These are phyloP conservation scores for Anabacerthia variegaticeps DNA, from an alignment of 2,797 vertebrate genomes.

Conservation along the genomic window DNA sequence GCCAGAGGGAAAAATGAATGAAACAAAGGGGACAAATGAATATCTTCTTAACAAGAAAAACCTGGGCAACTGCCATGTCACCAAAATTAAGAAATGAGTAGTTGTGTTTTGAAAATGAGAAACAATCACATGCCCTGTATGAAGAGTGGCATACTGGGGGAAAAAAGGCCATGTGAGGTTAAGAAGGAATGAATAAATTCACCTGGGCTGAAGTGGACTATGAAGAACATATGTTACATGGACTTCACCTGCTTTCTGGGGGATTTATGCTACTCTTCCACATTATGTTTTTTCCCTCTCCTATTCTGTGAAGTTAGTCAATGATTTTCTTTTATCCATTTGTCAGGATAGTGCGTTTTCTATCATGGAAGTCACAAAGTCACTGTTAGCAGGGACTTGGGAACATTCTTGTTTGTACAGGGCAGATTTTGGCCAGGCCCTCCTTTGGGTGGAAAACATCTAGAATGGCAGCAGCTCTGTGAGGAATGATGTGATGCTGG, in stretches of 20 bases:
- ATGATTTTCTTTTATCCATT: neutral
- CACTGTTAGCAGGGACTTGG: neutral
- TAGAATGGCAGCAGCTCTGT: neutral
- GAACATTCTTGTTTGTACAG: neutral
- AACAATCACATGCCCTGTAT: conserved; percentile 7
- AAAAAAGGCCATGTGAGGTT: neutral
- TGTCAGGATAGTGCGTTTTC: neutral
- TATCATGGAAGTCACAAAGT: neutral
- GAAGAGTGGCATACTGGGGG: neutral
- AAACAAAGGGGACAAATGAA: conserved; percentile 40
- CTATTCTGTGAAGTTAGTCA: neutral
- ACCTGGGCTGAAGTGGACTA: neutral
- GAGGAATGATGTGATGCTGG: neutral
- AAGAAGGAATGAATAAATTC: conserved; percentile 30
- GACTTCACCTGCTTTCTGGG: neutral
- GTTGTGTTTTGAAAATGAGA: conserved; percentile 20
- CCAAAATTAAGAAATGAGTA: conserved; percentile 46
- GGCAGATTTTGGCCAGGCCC: neutral
- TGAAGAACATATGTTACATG: conserved; percentile 6
- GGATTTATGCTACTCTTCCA: neutral
- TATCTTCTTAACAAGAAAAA: conserved; percentile 66
- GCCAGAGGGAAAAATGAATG: conserved; percentile 38
- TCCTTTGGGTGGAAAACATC: neutral
- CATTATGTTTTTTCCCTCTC: neutral
- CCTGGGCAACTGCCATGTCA: conserved; percentile 12